phyloP scores from a whole-genome alignment of 2,888 invertebrate species.

The Lottia scabra region DNA sequence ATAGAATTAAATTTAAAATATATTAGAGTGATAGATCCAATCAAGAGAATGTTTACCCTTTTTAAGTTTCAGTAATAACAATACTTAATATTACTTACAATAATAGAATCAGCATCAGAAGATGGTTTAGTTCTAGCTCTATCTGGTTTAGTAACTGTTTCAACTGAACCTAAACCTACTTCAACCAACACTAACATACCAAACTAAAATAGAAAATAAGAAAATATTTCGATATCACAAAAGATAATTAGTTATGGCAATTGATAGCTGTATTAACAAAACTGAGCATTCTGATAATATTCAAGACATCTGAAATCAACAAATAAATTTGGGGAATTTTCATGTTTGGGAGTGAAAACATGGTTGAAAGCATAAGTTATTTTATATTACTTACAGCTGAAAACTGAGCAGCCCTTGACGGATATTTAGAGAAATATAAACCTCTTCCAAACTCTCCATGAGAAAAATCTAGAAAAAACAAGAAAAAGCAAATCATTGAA shows the following conservation, averaged over 20 bases:
- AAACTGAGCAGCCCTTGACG: constrained; percentile 64
- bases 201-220: constrained; percentile 40
- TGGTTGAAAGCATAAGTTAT: too few species aligned
- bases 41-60: too few species aligned
- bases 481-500: neutral
- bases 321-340: too few species aligned
- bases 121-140: constrained; percentile 44
- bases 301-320: too few species aligned
- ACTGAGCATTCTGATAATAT: too few species aligned
- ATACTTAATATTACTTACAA: constrained; percentile 46
- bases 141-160: constrained; percentile 56
- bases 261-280: too few species aligned
- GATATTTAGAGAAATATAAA: constrained; percentile 63
- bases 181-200: constrained; percentile 59
- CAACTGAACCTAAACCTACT: constrained; percentile 58
- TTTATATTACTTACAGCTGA: constrained; percentile 52
- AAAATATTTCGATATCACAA: too few species aligned
- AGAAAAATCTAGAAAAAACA: constrained; percentile 54
- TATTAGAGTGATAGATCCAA: too few species aligned
- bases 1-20: too few species aligned
- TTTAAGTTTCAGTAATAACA: too few species aligned
- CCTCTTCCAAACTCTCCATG: constrained; percentile 64
- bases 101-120: constrained; percentile 55
- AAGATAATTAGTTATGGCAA: too few species aligned
- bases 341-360: too few species aligned